Evolutionary conservation across 2,113 vertebrate genomes (phyloP), one percentile per base, ranked within the genome.

Genomic region (Xyrauchen texanus): DNA sequence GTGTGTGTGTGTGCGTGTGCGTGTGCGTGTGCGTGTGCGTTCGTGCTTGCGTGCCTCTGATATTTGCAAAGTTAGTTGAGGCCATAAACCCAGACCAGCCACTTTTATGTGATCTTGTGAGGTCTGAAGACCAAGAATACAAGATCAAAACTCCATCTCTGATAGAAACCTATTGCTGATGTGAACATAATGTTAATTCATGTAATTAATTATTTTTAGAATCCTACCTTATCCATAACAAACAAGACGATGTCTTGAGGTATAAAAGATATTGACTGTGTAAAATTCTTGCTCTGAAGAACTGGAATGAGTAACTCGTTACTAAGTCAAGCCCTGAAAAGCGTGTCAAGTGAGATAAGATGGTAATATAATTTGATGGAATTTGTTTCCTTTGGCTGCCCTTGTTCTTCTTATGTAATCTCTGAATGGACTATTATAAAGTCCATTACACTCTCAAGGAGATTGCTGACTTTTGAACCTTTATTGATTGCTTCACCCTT

Each of bases 341-440:
- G 76, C 5, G 83, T 83, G 83, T 89, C 79, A 80, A 81, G 84
- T 88, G 79, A 86, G 88, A 88, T 88, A 85, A 86, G 81, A 78
- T 65, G 76, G 65, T 46, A 63, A 62, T 67, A n/a, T 46, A 52
- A 15, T 63, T 65, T 42, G 60, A 63, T 46, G 64, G 58, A 75
- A 78, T 49, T 21, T 8, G 21, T 55, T 16, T 44, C 47, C 46
- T 52, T 68, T 15, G 16, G 45, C 75, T 60, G 49, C 44, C 7
- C 62, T 72, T 55, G 4, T 46, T 9, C 44, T 47, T 53, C 57
- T 84, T 84, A 71, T 61, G 71, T 81, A 78, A 84, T 70, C 53
- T 72, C 61, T 76, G 58, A 49, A 16, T 57, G 75, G 13, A 13
- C 45, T 64, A 52, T 53, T 75, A 44, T 66, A 53, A 78, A 71